Percentiles rank a stretch among this genome's conserved stretches.
phyloP scores from a whole-genome alignment of 2,888 invertebrate species.

The Monoplex corrugatus region DNA sequence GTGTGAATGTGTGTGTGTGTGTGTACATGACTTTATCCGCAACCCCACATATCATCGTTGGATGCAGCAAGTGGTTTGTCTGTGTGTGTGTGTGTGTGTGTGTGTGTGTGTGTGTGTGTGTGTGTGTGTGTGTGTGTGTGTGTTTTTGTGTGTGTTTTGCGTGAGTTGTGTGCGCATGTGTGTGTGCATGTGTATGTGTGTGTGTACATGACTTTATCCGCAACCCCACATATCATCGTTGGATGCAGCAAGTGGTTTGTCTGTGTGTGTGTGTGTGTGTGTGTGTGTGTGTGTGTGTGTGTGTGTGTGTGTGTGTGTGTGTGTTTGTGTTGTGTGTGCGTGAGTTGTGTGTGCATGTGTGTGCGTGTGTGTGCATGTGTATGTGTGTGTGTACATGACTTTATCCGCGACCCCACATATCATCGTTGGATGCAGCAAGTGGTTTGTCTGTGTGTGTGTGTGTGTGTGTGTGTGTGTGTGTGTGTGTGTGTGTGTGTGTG shows the following conservation, averaged over 20 bases:
- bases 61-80: not conserved
- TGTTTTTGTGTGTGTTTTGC: not conserved
- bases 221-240: too few species aligned
- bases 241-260: not conserved
- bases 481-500: not conserved
- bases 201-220: not conserved
- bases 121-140: not conserved
- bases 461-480: conserved; percentile 17
- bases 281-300: conserved; percentile 3
- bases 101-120: conserved; percentile 2
- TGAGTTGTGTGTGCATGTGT: too few species aligned
- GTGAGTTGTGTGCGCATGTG: too few species aligned
- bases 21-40: not conserved
- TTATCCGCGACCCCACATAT: too few species aligned
- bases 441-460: conserved; percentile 6
- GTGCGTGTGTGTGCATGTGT: not conserved
- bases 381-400: not conserved
- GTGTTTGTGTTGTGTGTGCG: not conserved
- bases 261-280: conserved; percentile 23
- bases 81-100: conserved; percentile 24
- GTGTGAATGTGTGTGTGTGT: not conserved
- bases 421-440: too few species aligned
- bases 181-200: not conserved
- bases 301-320: not conserved
- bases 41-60: too few species aligned